Conservation (phyloP, 2,797 vertebrate genomes). For the Novumbra hubbsi region DNA sequence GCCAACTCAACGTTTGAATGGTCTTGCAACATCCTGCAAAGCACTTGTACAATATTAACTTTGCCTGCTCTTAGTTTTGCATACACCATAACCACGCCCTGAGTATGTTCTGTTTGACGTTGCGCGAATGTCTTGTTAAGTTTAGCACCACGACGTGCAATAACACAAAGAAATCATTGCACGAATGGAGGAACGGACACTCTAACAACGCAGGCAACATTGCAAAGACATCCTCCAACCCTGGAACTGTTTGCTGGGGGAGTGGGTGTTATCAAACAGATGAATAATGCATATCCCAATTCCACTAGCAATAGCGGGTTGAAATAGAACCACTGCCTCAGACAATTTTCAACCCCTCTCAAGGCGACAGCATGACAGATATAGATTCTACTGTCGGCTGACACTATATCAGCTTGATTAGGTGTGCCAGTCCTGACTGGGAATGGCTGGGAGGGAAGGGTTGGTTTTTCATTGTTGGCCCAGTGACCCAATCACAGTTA, state of each 20-base stretch:
- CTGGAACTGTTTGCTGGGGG: not conserved
- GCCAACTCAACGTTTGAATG: too few species aligned
- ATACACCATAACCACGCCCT: too few species aligned
- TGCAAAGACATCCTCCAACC: too few species aligned
- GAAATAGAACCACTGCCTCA: not conserved
- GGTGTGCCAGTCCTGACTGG: not conserved
- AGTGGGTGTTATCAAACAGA: not conserved
- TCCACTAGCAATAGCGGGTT: not conserved
- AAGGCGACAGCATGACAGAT: not conserved
- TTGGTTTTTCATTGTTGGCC: not conserved
- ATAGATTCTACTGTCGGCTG: not conserved
- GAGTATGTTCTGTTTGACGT: too few species aligned
- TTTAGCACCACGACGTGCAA: too few species aligned
- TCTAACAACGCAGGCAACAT: too few species aligned
- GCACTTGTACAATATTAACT: too few species aligned
- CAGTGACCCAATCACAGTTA: not conserved
- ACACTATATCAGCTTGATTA: not conserved
- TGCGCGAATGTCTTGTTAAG: too few species aligned
- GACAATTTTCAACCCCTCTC: not conserved
- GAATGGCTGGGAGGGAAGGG: not conserved
- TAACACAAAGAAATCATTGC: too few species aligned
- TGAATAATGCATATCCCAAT: slow-evolving; percentile 2
- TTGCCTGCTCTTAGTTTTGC: too few species aligned
- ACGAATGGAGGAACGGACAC: too few species aligned
- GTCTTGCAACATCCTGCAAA: too few species aligned